These are phyloP conservation scores for Pomacea canaliculata DNA, from an alignment of 2,888 invertebrate species.

Conservation along the genomic window DNA sequence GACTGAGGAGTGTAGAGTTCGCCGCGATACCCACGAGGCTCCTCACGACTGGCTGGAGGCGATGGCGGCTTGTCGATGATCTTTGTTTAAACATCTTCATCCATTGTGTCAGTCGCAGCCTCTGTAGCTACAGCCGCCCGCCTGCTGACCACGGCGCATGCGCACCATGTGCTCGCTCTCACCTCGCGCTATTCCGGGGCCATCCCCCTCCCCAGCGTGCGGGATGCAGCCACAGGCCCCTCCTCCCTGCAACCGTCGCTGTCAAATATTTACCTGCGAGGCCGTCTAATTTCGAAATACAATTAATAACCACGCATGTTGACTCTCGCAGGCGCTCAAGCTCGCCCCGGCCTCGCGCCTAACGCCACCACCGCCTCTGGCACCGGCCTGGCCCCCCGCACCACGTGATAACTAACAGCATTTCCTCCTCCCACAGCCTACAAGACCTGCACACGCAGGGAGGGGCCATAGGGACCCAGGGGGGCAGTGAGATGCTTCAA, in stretches of 20 bases:
- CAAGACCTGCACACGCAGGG: too few species aligned
- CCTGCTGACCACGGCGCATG: not conserved
- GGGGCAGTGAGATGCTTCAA: too few species aligned
- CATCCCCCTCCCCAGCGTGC: not conserved
- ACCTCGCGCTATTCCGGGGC: constrained; percentile 3
- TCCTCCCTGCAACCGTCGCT: not conserved
- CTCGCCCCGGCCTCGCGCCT: not conserved
- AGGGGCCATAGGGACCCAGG: too few species aligned
- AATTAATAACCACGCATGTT: constrained; percentile 27
- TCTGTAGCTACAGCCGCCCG: not conserved
- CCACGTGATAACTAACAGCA: constrained; percentile 9
- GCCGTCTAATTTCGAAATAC: constrained; percentile 29
- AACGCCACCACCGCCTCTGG: not conserved
- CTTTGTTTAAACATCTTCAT: constrained; percentile 17
- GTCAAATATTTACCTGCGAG: constrained; percentile 25
- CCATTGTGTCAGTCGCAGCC: constrained; percentile 10
- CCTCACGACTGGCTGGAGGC: not conserved
- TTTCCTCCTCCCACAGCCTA: not conserved
- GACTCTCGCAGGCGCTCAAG: constrained; percentile 1
- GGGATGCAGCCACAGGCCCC: not conserved
- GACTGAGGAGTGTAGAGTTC: too few species aligned
- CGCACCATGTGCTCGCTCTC: not conserved
- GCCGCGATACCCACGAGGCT: too few species aligned
- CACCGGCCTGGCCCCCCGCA: not conserved
- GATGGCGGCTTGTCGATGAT: too few species aligned